phyloP scores from a whole-genome alignment of 1,140 invertebrate species.

The Euwallacea fornicatus region DNA sequence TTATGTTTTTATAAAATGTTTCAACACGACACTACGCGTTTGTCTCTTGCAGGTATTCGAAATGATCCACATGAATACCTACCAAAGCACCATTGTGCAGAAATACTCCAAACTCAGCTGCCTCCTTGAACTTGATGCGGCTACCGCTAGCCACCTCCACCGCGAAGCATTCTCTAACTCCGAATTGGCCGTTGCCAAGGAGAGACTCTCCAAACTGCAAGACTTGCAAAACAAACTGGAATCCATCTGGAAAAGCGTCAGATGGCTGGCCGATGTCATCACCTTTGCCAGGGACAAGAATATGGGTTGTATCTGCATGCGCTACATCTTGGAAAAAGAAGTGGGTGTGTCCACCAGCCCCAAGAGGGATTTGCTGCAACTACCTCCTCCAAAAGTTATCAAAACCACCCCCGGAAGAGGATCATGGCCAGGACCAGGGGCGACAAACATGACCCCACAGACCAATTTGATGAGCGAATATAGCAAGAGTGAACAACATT shows the following conservation, averaged over 20 bases:
- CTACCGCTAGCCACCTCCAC: conserved; percentile 87
- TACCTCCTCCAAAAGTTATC: conserved; percentile 70
- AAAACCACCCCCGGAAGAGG: conserved; percentile 76
- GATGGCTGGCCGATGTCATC: conserved; percentile 95
- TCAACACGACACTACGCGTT: too few relatives aligned
- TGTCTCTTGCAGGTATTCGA: conserved; percentile 68
- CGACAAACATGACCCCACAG: conserved; percentile 55
- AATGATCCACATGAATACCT: conserved; percentile 91
- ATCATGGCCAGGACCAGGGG: conserved; percentile 81
- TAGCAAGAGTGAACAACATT: conserved; percentile 81
- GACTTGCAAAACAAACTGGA: conserved; percentile 82
- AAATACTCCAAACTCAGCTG: conserved; percentile 89
- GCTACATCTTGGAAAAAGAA: conserved; percentile 56
- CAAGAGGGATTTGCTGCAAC: conserved; percentile 62
- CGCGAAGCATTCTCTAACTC: conserved; percentile 90
- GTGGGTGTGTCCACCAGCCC: conserved; percentile 50
- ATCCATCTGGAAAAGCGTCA: conserved; percentile 84
- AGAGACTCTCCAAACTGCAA: conserved; percentile 77
- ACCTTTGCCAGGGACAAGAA: conserved; percentile 83
- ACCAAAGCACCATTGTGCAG: conserved; percentile 83
- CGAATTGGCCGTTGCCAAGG: conserved; percentile 83
- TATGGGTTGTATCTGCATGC: conserved; percentile 51
- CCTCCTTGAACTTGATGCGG: conserved; percentile 88
- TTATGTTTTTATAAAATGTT: too few relatives aligned
- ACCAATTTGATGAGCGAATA: conserved; percentile 67